Base-by-base conservation (phyloP, 1,140 invertebrate species). In the Archegozetes longisetosus region DNA sequence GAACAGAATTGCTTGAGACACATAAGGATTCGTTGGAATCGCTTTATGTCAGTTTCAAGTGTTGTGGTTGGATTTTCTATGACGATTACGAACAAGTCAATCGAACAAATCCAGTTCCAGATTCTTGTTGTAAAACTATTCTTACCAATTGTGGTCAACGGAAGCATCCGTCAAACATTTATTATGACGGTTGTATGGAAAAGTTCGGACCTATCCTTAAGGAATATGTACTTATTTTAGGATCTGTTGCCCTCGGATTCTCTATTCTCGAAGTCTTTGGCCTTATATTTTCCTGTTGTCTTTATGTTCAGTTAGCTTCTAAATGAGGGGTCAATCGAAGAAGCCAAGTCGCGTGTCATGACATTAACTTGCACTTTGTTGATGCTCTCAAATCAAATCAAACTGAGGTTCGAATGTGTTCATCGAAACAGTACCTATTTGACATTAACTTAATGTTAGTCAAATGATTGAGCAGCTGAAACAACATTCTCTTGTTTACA, bases 11-110 rank as follows among this genome's bases (percentile, higher is more conserved):
- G 54, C 25, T 86, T 70, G 85, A 90, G 70, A 63, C 77, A 25
- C 68, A 70, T 61, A 75, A 77, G 64, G 73, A 76, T 27, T 77
- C 71, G 29, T 86, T 94, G 17, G 89, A 94, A 74, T 83, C 82
- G 24, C 74, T 93, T 32, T 54, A 60, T 25, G 14, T 23, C 2
- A n/a, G 9, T 25, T 60, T 54, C 26, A 40, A 56, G 2, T 60
- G 58, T 29, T 60, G 58, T 32, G 58, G 58, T 26, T 55, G 50
- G 58, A 28, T 26, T n/a, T 53, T 26, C 27, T 60, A 26, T 60
- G 58, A 60, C 26, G 58, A 60, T 24, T 60, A 60, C 29, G 53
- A 60, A 40, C 26, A 27, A 26, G 22, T 58, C 12, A 58, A 58
- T 25, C 49, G 50, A 24, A 50, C 48, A 4, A 25, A 17, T 6